Percentiles rank a stretch among this genome's conserved stretches.
Evolutionary conservation across 1,140 invertebrate genomes (phyloP).

Genomic region (Marisa cornuarietis): DNA sequence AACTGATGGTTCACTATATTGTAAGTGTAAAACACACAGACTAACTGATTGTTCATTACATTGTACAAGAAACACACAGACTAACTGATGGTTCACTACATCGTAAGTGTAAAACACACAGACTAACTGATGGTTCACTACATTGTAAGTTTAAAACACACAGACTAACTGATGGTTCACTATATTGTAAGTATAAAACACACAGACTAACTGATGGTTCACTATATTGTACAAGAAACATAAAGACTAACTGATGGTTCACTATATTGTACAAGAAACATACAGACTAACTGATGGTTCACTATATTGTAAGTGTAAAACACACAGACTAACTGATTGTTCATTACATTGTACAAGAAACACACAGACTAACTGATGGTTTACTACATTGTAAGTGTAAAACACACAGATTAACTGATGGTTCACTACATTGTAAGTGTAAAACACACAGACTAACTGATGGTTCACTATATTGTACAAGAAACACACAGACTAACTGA

Average conservation of each 20-base stretch:
- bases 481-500: not conserved
- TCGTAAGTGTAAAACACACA: too few species aligned
- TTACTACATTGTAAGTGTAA: not conserved
- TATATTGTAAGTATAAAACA: too few species aligned
- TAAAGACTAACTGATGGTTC: not conserved
- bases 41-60: not conserved
- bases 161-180: not conserved
- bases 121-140: not conserved
- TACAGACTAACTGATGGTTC: not conserved
- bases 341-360: too few species aligned
- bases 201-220: not conserved
- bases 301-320: not conserved
- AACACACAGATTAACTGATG: not conserved
- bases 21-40: too few species aligned
- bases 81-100: not conserved
- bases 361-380: not conserved
- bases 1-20: not conserved
- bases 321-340: not conserved
- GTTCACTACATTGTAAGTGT: not conserved
- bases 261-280: too few species aligned
- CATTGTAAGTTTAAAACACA: too few species aligned
- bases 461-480: too few species aligned
- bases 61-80: too few species aligned
- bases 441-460: not conserved
- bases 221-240: not conserved